Evolutionary conservation across 2,797 vertebrate species (phyloP), one percentile per base, ranked within the genome.

Genomic region (Gobionotothen gibberifrons): DNA sequence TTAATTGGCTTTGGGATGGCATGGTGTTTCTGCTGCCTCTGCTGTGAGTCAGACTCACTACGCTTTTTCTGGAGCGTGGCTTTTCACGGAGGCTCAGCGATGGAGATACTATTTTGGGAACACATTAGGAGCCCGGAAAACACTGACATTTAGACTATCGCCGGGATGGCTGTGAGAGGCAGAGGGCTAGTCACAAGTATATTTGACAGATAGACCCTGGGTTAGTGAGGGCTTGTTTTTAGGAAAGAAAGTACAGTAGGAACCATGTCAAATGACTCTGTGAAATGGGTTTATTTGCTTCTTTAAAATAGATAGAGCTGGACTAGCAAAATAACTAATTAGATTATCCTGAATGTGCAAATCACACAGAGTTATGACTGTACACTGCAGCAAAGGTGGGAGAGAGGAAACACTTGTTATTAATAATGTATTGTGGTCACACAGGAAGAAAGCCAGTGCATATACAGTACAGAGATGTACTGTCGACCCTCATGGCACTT

Each of bases 1-100:
- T 91, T 91, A 90, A 93, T 94, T 92, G 87, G 85, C 89, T 93
- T 86, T 90, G 76, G 81, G 89, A 87, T 79, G 85, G 52, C 69
- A 72, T 80, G 80, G 85, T 77, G 83, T 85, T 87, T 88, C 82
- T 83, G 83, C 85, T 90, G 90, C 85, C 79, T 89, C 79, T 81
- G 87, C 90, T 89, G 77, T 92, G 91, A 90, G 85, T 89, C 91
- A 91, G 79, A 87, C 82, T 68, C 79, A 61, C 72, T 69, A 66
- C 62, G 81, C 76, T 75, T 82, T 84, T 86, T 86, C 82, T 88
- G 74, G 76, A 90, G 81, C 56, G 46, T 71, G 75, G 52, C 70
- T 90, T 87, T 88, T 89, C 77, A 84, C 21, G 16, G 76, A 80
- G 82, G 67, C 87, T 87, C 83, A 84, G 89, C 82, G 44, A 86